Percentiles rank a stretch among this genome's conserved stretches.
These are phyloP conservation scores for Amphibalanus amphitrite DNA, from an alignment of 1,140 invertebrate genomes.

Conservation along the genomic window DNA sequence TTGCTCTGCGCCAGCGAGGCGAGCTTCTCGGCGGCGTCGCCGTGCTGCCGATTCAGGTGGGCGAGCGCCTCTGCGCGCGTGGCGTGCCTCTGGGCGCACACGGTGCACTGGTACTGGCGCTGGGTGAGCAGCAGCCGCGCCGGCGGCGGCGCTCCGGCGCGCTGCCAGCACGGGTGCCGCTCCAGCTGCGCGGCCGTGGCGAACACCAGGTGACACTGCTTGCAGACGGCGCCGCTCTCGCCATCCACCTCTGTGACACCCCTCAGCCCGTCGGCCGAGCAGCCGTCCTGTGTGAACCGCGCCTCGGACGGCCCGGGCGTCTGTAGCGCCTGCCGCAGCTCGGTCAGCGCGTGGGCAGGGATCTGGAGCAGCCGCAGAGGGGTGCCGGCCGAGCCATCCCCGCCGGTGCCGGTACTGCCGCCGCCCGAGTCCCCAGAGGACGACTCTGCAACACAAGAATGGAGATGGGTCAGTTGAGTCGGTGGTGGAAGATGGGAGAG, in stretches of 20 bases:
- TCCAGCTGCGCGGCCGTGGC: not conserved
- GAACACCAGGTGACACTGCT: constrained; percentile 3
- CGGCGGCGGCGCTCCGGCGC: not conserved
- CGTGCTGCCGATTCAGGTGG: not conserved
- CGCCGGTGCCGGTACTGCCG: too few relatives aligned
- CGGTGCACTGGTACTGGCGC: not conserved
- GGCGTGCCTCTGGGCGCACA: not conserved
- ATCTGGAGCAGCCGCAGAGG: not conserved
- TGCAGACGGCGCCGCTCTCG: constrained; percentile 3
- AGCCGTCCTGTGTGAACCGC: not conserved
- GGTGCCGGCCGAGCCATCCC: not conserved
- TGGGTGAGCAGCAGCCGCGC: not conserved
- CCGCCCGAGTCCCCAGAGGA: not conserved
- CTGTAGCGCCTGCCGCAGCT: not conserved
- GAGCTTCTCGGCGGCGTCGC: not conserved
- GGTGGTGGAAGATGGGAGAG: too few relatives aligned
- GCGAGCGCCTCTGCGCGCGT: not conserved
- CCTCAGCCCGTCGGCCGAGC: not conserved
- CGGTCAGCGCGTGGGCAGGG: not conserved
- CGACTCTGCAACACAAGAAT: not conserved
- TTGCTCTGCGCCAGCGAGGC: too few relatives aligned
- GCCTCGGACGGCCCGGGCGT: not conserved
- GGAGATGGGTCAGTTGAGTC: not conserved
- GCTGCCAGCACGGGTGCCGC: not conserved
- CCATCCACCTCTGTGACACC: not conserved